These are phyloP conservation scores for Drosophila mulleri DNA, from an alignment of 2,888 invertebrate species.

Conservation along the genomic window DNA sequence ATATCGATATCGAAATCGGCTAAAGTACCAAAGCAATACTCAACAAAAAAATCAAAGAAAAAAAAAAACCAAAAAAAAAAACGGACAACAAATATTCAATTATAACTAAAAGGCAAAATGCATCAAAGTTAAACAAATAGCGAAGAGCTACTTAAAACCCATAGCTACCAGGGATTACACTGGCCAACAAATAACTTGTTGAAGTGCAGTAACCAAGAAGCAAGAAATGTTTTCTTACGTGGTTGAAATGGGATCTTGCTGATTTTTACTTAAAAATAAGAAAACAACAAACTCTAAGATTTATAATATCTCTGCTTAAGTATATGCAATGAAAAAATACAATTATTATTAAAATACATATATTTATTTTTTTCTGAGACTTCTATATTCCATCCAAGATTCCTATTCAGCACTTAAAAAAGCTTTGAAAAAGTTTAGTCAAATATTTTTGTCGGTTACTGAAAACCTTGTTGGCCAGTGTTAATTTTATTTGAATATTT, in stretches of 20 bases:
- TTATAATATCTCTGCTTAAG: too few species aligned
- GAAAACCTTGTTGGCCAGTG: neutral
- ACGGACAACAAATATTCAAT: constrained; percentile 55
- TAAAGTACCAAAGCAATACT: constrained; percentile 86
- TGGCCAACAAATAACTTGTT: neutral
- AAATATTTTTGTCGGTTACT: neutral
- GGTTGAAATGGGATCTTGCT: neutral
- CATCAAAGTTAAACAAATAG: neutral
- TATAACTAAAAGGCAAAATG: constrained; percentile 30
- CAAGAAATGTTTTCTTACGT: neutral
- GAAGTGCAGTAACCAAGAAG: neutral
- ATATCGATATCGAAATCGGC: constrained; percentile 76
- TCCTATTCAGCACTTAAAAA: neutral
- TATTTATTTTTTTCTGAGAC: neutral
- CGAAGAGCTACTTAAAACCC: constrained; percentile 56
- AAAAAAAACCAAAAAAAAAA: constrained; percentile 32
- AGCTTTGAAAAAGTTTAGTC: neutral
- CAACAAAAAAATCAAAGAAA: constrained; percentile 58
- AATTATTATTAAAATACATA: neutral
- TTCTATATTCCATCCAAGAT: neutral
- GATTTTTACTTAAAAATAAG: too few species aligned
- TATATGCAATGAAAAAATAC: neutral
- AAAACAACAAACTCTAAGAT: too few species aligned
- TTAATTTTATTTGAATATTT: constrained; percentile 36
- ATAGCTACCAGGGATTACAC: constrained; percentile 55